Evolutionary conservation across 2,797 vertebrate genomes (phyloP).

Genomic region (Notolabrus celidotus): DNA sequence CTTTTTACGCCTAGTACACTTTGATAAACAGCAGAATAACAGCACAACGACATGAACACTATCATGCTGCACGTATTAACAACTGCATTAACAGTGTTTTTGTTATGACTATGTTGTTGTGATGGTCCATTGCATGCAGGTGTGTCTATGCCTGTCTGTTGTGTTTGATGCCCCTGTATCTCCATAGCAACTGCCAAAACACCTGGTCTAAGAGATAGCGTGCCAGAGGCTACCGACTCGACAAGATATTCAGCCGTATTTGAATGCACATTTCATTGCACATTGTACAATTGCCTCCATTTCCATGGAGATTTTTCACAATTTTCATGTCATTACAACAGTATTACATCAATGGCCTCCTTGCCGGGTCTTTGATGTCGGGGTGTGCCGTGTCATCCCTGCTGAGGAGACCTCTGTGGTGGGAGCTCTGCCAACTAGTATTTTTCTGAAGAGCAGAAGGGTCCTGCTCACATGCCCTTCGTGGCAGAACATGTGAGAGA

Average conservation of each 20-base stretch:
- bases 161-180: slow-evolving; percentile 52
- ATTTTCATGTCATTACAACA: slow-evolving; percentile 74
- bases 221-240: slow-evolving; percentile 53
- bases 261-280: slow-evolving; percentile 42
- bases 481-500: slow-evolving; percentile 61
- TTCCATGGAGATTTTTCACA: slow-evolving; percentile 47
- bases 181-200: slow-evolving; percentile 72
- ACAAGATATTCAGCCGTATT: slow-evolving; percentile 41
- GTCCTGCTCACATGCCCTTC: slow-evolving; percentile 58
- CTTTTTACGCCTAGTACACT: slow-evolving; percentile 58
- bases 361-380: slow-evolving; percentile 62
- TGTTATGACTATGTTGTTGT: slow-evolving; percentile 67
- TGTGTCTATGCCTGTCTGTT: slow-evolving; percentile 68
- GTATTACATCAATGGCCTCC: slow-evolving; percentile 70
- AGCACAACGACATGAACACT: slow-evolving; percentile 8
- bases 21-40: slow-evolving; percentile 73
- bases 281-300: slow-evolving; percentile 41
- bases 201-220: slow-evolving; percentile 50
- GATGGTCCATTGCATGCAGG: slow-evolving; percentile 68
- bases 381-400: slow-evolving; percentile 51
- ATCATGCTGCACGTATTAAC: slow-evolving; percentile 30
- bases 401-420: slow-evolving; percentile 60
- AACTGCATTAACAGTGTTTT: slow-evolving; percentile 52
- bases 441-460: slow-evolving; percentile 57
- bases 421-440: slow-evolving; percentile 59